Conservation (phyloP, 2,113 vertebrate genomes). For the Fregata magnificens region DNA sequence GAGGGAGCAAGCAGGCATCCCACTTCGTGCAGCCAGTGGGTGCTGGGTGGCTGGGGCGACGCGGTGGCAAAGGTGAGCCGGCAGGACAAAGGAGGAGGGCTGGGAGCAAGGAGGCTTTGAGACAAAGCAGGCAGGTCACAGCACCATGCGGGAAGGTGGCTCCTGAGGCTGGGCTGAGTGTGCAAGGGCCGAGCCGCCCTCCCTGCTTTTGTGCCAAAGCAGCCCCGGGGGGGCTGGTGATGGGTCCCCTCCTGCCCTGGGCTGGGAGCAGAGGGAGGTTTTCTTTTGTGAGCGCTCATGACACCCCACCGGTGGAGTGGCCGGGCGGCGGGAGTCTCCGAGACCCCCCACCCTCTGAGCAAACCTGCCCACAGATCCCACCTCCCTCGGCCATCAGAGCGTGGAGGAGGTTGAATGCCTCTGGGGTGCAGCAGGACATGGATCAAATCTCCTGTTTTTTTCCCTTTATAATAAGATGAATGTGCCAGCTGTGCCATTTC, state of each 20-base stretch:
- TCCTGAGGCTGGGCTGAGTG: neutral
- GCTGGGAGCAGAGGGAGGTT: neutral
- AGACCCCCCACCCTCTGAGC: neutral
- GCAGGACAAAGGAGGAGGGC: constrained; percentile 7
- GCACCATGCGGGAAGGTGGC: neutral
- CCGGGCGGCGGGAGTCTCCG: neutral
- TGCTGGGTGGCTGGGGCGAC: neutral
- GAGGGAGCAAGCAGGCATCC: neutral
- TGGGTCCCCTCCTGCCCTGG: neutral
- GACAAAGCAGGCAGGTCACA: neutral
- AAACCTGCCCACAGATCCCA: neutral
- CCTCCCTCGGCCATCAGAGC: neutral
- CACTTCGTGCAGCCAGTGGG: fast-evolving
- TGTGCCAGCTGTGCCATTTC: neutral
- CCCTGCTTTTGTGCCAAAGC: neutral
- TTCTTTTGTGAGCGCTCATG: neutral
- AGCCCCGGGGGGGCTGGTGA: fast-evolving
- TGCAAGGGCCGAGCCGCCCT: neutral
- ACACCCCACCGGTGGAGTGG: neutral
- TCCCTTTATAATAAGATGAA: neutral
- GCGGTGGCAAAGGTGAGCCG: neutral
- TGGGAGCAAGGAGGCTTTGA: neutral
- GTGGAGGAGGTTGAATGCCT: neutral
- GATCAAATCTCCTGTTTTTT: constrained; percentile 6
- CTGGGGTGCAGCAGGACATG: neutral